Evolutionary conservation across 2,797 vertebrate species (phyloP), one percentile per base, ranked within the genome.

Genomic region (Neomorphus geoffroyi): DNA sequence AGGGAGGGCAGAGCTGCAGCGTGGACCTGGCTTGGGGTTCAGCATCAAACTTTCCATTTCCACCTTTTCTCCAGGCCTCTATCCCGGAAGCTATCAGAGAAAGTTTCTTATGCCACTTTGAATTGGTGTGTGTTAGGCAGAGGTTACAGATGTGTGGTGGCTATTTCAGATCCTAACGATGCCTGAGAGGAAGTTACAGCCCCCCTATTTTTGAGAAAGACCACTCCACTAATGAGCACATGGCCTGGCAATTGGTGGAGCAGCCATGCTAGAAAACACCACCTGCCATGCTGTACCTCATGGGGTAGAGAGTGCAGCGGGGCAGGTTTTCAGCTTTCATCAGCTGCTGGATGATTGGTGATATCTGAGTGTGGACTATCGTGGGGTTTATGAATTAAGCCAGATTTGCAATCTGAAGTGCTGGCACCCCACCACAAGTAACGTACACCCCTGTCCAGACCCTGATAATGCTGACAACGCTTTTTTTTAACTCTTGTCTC

Each of bases 401-500:
- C 39, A 22, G 37, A 48, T 35, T 35, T 69, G 26, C 45, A 32
- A 30, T 53, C 10, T 28, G 39, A 78, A 39, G 50, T 1, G 10
- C 41, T 74, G 45, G 3, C 35, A 32, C 57, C 57, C 37, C 54
- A 12, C 0, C 1, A 4, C 0, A 2, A 35, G 45, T 27, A 5
- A 27, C 23, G 7, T 1, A 2, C 9, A 27, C 13, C 32, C 13
- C 37, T 18, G 8, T 35, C 24, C 5, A 5, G 37, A 56, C 27
- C 35, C 58, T 17, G 8, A 1, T 13, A 11, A 67, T 1, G 0
- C 30, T 85, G 66, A 94, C 16, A 14, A 5, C 48, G 37, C 1
- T 30, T 35, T 75, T 71, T 93, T n/a, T 69, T 10, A 27, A 6
- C 41, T 73, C 39, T 73, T 97, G 18, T 84, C 86, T 88, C 88